Base-by-base conservation (phyloP, 2,797 vertebrate species). In the Picus viridis region DNA sequence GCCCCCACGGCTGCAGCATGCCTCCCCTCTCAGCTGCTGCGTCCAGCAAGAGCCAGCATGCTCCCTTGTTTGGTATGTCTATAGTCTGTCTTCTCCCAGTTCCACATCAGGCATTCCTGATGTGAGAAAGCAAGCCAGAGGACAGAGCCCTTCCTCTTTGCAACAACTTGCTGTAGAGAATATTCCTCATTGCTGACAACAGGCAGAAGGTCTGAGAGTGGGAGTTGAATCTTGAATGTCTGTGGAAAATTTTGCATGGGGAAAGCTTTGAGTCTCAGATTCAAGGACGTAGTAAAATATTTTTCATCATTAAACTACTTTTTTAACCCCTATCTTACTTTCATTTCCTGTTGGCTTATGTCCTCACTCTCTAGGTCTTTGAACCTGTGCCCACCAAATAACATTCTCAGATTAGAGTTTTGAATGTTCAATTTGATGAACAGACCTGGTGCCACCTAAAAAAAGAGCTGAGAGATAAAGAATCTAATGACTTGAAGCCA, bases 41-140 rank as follows among this genome's bases (percentile, higher is more conserved):
- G 51, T 22, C 3, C 30, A 32, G 39, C 17, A 24, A 2, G 19
- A 9, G 16, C 34, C 0, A 1, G 18, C 3, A 1, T 12, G 2
- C 7, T 64, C 24, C 41, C 26, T 7, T 41, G 15, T 10, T 59
- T 43, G 30, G 5, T 27, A 17, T 24, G 26, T 7, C 32, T 24
- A 2, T 51, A 34, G 20, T 10, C 29, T 17, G 13, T 16, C 36
- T 29, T 49, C 13, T 79, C 9, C 22, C 19, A 63, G 18, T 7
- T 73, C 43, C 34, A 1, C 3, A 23, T 23, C 16, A 78, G 11
- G 5, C 14, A 41, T 12, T 83, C 6, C 9, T 54, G 29, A 45
- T 12, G 6, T 12, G 9, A 74, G 36, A 65, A 56, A 41, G 5
- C 4, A 88, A 83, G 26, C 12, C 19, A 61, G 54, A 62, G 29